Evolutionary conservation across 2,888 invertebrate genomes (phyloP), one percentile per base, ranked within the genome.

Genomic region (Calliphora vomitoria): DNA sequence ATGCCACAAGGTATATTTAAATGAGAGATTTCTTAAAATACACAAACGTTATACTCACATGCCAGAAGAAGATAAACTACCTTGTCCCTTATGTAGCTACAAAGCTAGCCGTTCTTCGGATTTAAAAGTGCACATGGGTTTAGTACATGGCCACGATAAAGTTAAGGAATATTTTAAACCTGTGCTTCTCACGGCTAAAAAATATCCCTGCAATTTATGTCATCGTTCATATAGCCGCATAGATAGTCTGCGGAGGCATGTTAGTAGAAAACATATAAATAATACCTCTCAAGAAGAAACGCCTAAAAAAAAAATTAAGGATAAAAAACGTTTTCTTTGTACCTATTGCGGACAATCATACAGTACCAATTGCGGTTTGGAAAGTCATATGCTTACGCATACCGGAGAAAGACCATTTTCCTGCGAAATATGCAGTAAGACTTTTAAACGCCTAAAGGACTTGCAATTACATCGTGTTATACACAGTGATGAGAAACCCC

Each of bases 381-480:
- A 84, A 62, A 80, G 84, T 68, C 87, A 87, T 74, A 41, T 55
- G 0, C 18, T 84, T 8, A 82, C 96, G 0, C 96, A 96, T 91
- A 96, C 96, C 0, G 96, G 96, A 3, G 92, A 92, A 85, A 79
- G 89, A 4, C 89, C 89, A 35, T 89, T 88, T 74, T 87, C 87
- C 5, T 92, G 92, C 58, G 91, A 91, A 75, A 90, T 91, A 0
- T 92, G 92, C 18, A 90, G 91, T 18, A 92, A 92, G 44, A 90
- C 91, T 3, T 92, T 92, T 89, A 96, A 96, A 90, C 96, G 96
- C 94, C 95, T 95, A 35, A 95, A 95, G 13, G 95, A 95, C 44
- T 92, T 96, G 64, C 96, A 96, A 91, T 95, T 95, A 79, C 96
- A 96, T 90, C 94, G 95, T 68, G 94, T 96, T 55, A 95, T 95